Evolutionary conservation across 2,113 vertebrate species (phyloP).

Genomic region (Bubo blakistoni): DNA sequence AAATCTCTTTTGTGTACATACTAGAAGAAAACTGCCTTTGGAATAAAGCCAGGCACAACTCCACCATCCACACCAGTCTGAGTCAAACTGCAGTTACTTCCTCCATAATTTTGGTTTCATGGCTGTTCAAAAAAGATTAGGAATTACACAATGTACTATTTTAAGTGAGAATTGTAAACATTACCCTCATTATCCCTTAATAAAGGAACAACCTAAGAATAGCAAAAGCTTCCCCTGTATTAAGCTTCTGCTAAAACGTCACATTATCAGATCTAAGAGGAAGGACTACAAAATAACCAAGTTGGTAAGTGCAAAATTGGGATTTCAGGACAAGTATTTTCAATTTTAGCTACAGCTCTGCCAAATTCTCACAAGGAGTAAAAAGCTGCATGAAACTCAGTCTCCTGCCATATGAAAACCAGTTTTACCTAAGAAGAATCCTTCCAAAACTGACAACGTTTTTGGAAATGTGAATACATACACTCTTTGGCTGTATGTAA

Average conservation of each 20-base stretch:
- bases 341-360: background rate
- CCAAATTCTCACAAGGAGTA: background rate
- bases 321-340: background rate
- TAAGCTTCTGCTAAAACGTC: background rate
- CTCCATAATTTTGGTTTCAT: background rate
- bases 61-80: background rate
- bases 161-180: background rate
- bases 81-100: background rate
- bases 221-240: background rate
- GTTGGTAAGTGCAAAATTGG: background rate
- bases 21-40: background rate
- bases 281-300: background rate
- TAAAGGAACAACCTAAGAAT: background rate
- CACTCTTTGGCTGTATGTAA: background rate
- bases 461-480: background rate
- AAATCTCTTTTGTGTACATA: background rate
- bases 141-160: background rate
- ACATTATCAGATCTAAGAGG: background rate
- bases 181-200: background rate
- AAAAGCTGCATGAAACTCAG: background rate
- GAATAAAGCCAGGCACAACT: background rate
- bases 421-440: background rate
- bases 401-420: background rate
- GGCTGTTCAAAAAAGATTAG: background rate
- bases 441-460: background rate